A percentile compares a stretch with the other conserved stretches of the same genome.
phyloP scores from a whole-genome alignment of 2,113 vertebrate species.

The Puma concolor region DNA sequence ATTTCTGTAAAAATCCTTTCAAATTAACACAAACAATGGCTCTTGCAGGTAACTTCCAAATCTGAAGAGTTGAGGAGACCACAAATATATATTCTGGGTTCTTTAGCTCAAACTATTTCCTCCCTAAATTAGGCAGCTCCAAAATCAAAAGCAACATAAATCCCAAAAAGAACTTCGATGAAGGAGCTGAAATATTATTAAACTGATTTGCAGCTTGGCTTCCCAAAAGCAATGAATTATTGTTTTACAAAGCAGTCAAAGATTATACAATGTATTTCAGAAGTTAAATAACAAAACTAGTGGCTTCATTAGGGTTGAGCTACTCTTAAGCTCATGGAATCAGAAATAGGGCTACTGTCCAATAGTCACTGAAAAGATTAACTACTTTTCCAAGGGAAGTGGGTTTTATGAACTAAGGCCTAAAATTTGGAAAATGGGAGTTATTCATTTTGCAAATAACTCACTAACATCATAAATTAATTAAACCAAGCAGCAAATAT shows the following conservation, averaged over 20 bases:
- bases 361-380: background rate
- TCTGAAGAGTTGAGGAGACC: background rate
- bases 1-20: background rate
- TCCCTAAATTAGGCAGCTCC: background rate
- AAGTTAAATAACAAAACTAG: background rate
- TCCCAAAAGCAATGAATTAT: background rate
- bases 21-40: constrained; percentile 25
- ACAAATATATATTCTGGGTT: background rate
- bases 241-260: constrained; percentile 22
- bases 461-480: constrained; percentile 67
- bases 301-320: background rate
- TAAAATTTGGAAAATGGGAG: constrained; percentile 54
- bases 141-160: constrained; percentile 47
- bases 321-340: constrained; percentile 21
- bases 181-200: constrained; percentile 21
- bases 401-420: constrained; percentile 43
- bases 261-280: background rate
- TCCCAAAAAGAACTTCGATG: background rate
- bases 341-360: background rate
- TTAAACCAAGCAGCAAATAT: constrained; percentile 75
- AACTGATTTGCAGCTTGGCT: background rate
- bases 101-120: background rate
- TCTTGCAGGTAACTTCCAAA: constrained; percentile 15
- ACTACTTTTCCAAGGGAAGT: constrained; percentile 41
- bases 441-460: constrained; percentile 69